Percentiles rank a stretch among this genome's conserved stretches.
Conservation (phyloP, 2,113 vertebrate species). For the Rhinoderma darwinii region DNA sequence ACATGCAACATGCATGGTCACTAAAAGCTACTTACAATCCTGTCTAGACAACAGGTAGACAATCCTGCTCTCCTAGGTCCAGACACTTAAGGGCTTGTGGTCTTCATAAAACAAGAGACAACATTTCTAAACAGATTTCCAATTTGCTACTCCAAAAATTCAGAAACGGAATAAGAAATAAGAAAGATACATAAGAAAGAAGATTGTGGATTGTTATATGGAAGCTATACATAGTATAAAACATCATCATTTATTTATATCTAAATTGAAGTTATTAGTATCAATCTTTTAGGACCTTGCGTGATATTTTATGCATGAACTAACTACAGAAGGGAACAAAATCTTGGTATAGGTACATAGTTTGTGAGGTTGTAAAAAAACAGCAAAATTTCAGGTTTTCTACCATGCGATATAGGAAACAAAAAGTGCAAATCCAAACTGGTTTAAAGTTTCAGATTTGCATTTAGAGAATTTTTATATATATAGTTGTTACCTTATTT, state of each 20-base stretch:
- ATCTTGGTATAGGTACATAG: neutral
- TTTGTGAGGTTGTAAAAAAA: neutral
- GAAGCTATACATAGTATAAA: slow-evolving; percentile 13
- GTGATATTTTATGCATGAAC: slow-evolving; percentile 46
- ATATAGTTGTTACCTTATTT: too few relatives aligned
- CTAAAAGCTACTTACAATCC: neutral
- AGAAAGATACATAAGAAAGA: neutral
- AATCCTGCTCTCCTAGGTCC: neutral
- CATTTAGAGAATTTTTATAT: too few relatives aligned
- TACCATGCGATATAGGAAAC: too few relatives aligned
- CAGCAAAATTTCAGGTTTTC: neutral
- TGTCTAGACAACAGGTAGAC: neutral
- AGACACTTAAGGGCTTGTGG: neutral
- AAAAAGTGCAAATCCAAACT: too few relatives aligned
- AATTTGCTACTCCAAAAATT: neutral
- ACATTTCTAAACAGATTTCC: neutral
- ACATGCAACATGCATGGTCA: slow-evolving; percentile 24
- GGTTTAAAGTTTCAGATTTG: too few relatives aligned
- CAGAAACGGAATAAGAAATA: slow-evolving; percentile 15
- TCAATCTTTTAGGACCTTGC: slow-evolving; percentile 34
- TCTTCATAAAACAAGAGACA: neutral
- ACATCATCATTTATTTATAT: slow-evolving; percentile 46
- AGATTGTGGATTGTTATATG: slow-evolving; percentile 9
- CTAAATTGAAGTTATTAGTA: slow-evolving; percentile 45
- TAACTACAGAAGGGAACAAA: slow-evolving; percentile 11